A percentile compares a stretch with the other conserved stretches of the same genome.
Evolutionary conservation across 1,140 invertebrate species (phyloP).

Genomic region (Lepidurus arcticus): DNA sequence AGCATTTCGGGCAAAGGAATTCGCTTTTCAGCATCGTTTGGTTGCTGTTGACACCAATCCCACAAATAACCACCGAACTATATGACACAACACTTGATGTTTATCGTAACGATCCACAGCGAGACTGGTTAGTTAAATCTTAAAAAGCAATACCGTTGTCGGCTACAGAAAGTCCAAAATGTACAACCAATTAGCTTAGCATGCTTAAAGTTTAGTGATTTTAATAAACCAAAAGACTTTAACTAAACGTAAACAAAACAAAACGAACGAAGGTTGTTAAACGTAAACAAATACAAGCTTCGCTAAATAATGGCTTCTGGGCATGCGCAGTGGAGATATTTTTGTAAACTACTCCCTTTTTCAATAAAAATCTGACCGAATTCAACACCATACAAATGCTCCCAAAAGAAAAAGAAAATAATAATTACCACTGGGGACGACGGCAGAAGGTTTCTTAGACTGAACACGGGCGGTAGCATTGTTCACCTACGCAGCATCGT

Average conservation of each 20-base stretch:
- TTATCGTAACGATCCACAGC: background rate
- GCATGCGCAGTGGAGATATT: constrained; percentile 10
- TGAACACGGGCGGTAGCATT: constrained; percentile 95
- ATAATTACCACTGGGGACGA: constrained; percentile 78
- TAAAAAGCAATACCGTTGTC: background rate
- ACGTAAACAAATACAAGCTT: background rate
- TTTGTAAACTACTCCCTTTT: constrained; percentile 24
- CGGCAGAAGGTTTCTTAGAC: constrained; percentile 88
- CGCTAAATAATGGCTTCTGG: background rate
- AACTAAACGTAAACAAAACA: background rate
- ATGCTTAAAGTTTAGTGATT: background rate
- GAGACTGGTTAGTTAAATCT: background rate
- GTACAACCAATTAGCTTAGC: background rate
- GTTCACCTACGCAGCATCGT: constrained; percentile 71
- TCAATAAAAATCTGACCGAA: background rate
- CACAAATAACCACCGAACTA: background rate
- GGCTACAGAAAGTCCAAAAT: background rate
- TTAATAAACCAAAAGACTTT: background rate
- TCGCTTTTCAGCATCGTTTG: background rate
- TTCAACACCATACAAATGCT: constrained; percentile 25
- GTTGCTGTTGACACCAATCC: background rate
- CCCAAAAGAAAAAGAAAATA: background rate
- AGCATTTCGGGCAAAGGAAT: background rate
- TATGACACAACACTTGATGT: background rate
- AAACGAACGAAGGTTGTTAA: background rate